Base-by-base conservation (phyloP, 2,113 vertebrate species). In the Lophotis ruficrista region DNA sequence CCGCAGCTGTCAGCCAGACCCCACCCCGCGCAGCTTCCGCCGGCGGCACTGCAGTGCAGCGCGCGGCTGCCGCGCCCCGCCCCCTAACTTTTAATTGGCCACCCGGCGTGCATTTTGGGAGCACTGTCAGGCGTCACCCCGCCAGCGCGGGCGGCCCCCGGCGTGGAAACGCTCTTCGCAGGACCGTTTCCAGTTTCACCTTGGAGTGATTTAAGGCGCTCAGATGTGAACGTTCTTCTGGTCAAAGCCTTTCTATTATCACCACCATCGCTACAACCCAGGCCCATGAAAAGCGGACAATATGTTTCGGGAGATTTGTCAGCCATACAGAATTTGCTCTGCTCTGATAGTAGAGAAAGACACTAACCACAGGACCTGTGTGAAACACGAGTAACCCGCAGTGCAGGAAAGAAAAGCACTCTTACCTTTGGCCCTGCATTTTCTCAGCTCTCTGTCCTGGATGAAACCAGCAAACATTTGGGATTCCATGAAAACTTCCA, bases 381-480 rank as follows among this genome's bases (percentile, higher is more conserved):
- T 12, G 0, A 2, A 11, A 7, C 5, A 1, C 12, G 1, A 4
- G 17, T 4, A 5, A 22, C 11, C 6, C 9, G 4, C 6, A 0
- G 8, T 10, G 19, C 24, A 0, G 19, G n/a, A 37, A 45, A 47
- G 12, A 45, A 38, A 28, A 7, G 7, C 51, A 1, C 11, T 25
- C 97, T 95, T 98, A 99, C 99, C 99, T 98, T 99, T 99, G 33
- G 99, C 99, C 66, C 99, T 97, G 91, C 99, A 99, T 94, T 99
- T 99, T 83, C 99, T 98, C 91, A 99, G 98, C 97, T 99, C 99
- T 50, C 99, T 98, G 97, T 99, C 99, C 98, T 99, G 99, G 96
- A 99, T 99, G 97, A 99, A 99, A 48, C 99, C 99, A 28, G 99
- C 98, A 65, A 99, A 99, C 99, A 99, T 99, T 98, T 99, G 99